Evolutionary conservation across 2,113 vertebrate species (phyloP).

Genomic region (Albula goreensis): DNA sequence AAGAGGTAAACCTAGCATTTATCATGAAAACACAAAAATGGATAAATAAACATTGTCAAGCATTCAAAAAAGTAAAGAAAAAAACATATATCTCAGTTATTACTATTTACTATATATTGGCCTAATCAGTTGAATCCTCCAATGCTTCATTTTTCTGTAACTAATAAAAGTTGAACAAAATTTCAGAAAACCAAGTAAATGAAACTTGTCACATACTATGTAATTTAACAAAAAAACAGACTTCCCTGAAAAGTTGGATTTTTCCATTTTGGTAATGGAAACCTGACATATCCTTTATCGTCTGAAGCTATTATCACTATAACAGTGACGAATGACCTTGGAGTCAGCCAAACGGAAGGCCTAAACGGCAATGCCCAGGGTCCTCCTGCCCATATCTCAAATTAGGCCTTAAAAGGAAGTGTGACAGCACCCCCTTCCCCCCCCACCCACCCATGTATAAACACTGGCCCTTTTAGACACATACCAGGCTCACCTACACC

Average conservation of each 20-base stretch:
- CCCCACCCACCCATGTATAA: neutral
- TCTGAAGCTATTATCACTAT: neutral
- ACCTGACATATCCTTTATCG: neutral
- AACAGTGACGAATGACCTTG: neutral
- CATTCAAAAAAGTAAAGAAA: no score
- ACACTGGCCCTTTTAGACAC: neutral
- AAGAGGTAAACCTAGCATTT: neutral
- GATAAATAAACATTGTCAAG: neutral
- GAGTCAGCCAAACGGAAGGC: neutral
- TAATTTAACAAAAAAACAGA: no score
- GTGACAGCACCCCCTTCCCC: neutral
- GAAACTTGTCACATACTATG: no score
- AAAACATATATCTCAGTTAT: no score
- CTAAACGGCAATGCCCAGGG: neutral
- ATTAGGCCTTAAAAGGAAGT: neutral
- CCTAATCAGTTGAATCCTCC: no score
- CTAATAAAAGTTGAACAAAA: no score
- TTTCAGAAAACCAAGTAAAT: no score
- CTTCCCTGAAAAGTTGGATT: neutral
- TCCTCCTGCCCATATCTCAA: neutral
- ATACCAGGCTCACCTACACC: neutral
- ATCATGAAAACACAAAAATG: neutral
- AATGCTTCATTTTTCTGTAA: no score
- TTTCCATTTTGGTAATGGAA: neutral
- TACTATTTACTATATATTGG: no score